These are phyloP conservation scores for Cyphomyrus discorhynchus DNA, from an alignment of 2,113 vertebrate genomes.

Conservation along the genomic window DNA sequence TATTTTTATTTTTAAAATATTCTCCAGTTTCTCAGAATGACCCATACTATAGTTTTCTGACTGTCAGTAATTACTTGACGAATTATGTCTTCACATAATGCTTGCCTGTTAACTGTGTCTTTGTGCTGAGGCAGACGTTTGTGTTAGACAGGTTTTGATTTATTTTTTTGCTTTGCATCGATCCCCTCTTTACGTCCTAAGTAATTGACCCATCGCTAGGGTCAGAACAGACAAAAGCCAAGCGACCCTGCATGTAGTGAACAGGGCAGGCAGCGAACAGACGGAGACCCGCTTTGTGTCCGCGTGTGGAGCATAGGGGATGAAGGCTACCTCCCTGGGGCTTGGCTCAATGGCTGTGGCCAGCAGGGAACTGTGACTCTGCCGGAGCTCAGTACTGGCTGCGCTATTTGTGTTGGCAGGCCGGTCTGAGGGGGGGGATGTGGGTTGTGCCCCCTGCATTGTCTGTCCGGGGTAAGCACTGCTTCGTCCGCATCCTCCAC, in stretches of 20 bases:
- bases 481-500: background rate
- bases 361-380: background rate
- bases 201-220: slow-evolving; percentile 25
- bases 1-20: background rate
- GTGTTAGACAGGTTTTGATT: background rate
- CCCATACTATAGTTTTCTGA: background rate
- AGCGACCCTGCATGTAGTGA: slow-evolving; percentile 6
- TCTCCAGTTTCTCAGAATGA: background rate
- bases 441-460: slow-evolving; percentile 3
- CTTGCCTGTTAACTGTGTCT: background rate
- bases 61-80: background rate
- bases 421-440: background rate
- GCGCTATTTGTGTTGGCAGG: slow-evolving; percentile 23
- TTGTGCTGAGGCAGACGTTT: background rate
- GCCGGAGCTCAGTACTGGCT: slow-evolving; percentile 15
- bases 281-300: slow-evolving; percentile 18
- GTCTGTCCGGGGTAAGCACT: slow-evolving; percentile 12
- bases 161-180: background rate
- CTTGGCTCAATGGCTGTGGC: slow-evolving; percentile 9
- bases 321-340: slow-evolving; percentile 12
- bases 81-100: background rate
- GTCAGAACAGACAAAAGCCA: slow-evolving; percentile 18
- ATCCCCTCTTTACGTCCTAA: slow-evolving; percentile 13
- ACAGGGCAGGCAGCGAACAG: slow-evolving; percentile 9
- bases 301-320: slow-evolving; percentile 9